A percentile compares a stretch with the other conserved stretches of the same genome.
These are phyloP conservation scores for Illadopsis cleaveri DNA, from an alignment of 2,113 vertebrate species.

Conservation along the genomic window DNA sequence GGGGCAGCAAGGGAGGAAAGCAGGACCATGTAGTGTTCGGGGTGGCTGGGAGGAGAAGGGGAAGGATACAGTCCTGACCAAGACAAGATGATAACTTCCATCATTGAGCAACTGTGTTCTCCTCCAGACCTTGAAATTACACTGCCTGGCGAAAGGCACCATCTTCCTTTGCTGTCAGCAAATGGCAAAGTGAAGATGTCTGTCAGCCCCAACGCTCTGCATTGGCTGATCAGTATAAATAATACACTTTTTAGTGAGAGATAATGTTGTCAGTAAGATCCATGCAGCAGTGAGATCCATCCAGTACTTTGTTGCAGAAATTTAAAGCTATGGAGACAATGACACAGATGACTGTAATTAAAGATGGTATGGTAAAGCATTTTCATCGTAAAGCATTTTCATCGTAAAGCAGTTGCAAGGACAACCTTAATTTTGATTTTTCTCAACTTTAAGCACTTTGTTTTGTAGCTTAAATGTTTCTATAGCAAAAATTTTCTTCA, in stretches of 20 bases:
- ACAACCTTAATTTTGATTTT: background rate
- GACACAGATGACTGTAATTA: background rate
- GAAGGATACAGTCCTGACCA: background rate
- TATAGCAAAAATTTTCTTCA: background rate
- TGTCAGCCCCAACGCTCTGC: background rate
- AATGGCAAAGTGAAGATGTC: background rate
- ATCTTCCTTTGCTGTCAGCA: background rate
- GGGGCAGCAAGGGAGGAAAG: background rate
- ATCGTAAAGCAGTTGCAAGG: constrained; percentile 19
- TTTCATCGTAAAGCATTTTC: background rate
- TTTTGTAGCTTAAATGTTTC: background rate
- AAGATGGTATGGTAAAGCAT: constrained; percentile 21
- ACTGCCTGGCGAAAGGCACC: fast-evolving
- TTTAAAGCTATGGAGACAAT: constrained; percentile 1
- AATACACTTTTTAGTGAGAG: background rate
- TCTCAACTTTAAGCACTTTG: background rate
- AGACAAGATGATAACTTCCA: background rate
- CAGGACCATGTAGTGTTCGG: background rate
- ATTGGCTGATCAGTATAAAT: background rate
- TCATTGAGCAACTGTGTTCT: fast-evolving
- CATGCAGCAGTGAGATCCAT: background rate
- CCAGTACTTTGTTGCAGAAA: background rate
- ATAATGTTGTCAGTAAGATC: constrained; percentile 5
- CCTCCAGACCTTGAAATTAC: background rate
- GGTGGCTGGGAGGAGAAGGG: background rate